Evolutionary conservation across 2,888 invertebrate genomes (phyloP).

Genomic region (Melipona beecheii): DNA sequence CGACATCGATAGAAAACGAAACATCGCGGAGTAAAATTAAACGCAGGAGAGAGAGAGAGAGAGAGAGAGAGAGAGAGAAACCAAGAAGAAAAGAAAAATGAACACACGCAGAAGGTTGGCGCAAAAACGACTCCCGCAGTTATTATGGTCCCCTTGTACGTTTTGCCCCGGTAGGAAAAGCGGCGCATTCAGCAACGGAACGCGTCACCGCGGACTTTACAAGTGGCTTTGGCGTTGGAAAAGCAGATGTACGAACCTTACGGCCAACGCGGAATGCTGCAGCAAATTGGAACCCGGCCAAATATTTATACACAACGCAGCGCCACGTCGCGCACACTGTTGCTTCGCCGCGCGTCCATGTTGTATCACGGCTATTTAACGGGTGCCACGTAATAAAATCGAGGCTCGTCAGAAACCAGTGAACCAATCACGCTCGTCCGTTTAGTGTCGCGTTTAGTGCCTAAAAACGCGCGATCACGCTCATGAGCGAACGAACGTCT

Average conservation of each 20-base stretch:
- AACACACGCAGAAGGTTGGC: not conserved
- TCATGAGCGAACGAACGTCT: not conserved
- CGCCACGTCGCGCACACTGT: constrained; percentile 43
- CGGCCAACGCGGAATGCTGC: constrained; percentile 72
- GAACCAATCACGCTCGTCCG: constrained; percentile 30
- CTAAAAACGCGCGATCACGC: too few species aligned
- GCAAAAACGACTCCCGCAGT: not conserved
- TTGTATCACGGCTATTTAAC: constrained; percentile 64
- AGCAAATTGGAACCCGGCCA: constrained; percentile 66
- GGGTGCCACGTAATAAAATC: constrained; percentile 64
- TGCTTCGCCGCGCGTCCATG: constrained; percentile 40
- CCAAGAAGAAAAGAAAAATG: not conserved
- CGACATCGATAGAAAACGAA: too few species aligned
- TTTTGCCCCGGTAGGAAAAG: constrained; percentile 19
- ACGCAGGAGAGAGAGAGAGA: too few species aligned
- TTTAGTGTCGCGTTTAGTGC: not conserved
- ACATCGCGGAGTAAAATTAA: too few species aligned
- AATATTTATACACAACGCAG: constrained; percentile 65
- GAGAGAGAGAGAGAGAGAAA: too few species aligned
- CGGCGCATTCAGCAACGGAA: constrained; percentile 33
- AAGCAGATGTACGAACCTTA: constrained; percentile 70
- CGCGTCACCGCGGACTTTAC: constrained; percentile 57
- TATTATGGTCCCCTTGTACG: constrained; percentile 10
- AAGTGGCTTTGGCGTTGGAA: constrained; percentile 58
- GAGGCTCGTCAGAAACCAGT: constrained; percentile 46